These are phyloP conservation scores for Papilio aristodemus DNA, from an alignment of 1,140 invertebrate species.

Conservation along the genomic window DNA sequence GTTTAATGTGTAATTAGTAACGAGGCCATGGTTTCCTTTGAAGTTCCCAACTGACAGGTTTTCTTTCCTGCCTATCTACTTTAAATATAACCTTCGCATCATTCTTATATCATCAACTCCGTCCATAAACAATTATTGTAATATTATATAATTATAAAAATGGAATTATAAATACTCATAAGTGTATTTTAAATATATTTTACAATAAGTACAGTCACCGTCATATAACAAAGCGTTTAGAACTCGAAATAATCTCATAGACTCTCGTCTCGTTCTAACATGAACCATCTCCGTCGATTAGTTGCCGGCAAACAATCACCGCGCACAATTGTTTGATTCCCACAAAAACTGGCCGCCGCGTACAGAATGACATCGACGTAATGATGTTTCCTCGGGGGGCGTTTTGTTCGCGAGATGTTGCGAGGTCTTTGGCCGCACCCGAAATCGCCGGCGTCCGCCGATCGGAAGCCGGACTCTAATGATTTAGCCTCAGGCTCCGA, in stretches of 20 bases:
- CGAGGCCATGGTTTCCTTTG: background rate
- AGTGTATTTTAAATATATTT: too few species aligned
- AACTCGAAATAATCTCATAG: background rate
- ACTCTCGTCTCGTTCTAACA: background rate
- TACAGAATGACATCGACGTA: slow-evolving; percentile 7
- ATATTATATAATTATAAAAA: background rate
- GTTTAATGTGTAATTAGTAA: background rate
- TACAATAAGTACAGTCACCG: too few species aligned
- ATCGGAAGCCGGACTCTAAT: slow-evolving; percentile 46
- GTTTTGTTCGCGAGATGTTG: slow-evolving; percentile 38
- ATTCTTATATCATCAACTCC: background rate
- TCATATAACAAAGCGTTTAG: background rate
- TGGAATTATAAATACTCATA: slow-evolving; percentile 7
- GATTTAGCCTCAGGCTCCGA: slow-evolving; percentile 48
- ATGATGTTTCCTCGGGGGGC: background rate
- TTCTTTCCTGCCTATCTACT: background rate
- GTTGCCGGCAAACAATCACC: background rate
- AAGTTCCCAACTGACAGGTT: slow-evolving; percentile 1
- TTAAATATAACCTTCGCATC: background rate
- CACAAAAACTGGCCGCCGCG: slow-evolving; percentile 4
- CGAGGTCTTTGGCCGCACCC: slow-evolving; percentile 62
- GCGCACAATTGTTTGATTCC: slow-evolving; percentile 6
- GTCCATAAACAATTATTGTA: background rate
- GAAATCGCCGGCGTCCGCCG: slow-evolving; percentile 55
- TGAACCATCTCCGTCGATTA: background rate